Evolutionary conservation across 2,888 invertebrate species (phyloP).

Genomic region (Pedicia rivosa): DNA sequence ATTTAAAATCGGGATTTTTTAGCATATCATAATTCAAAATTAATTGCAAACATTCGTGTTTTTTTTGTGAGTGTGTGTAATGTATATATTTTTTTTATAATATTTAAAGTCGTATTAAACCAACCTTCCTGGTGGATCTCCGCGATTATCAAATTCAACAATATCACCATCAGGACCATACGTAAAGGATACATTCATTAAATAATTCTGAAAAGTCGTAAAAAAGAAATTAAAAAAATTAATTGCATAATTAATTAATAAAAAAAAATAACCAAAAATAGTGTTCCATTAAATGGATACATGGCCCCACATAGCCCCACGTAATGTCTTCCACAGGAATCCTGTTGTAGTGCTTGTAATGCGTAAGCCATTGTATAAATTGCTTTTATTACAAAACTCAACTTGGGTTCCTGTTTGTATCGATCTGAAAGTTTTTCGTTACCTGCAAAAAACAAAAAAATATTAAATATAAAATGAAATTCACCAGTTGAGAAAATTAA

Average conservation of each 20-base stretch:
- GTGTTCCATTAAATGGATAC: constrained; percentile 53
- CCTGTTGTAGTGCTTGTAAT: constrained; percentile 49
- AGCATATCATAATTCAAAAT: no score
- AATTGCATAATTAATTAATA: neutral
- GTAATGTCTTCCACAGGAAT: constrained; percentile 38
- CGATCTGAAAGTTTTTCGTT: constrained; percentile 36
- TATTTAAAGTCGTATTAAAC: constrained; percentile 13
- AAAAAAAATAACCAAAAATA: constrained; percentile 35
- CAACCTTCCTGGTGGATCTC: constrained; percentile 59
- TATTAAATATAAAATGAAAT: no score
- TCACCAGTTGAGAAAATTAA: no score
- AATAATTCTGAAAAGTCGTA: constrained; percentile 35
- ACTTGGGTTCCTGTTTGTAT: constrained; percentile 58
- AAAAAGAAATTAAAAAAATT: neutral
- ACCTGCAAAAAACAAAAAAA: constrained; percentile 27
- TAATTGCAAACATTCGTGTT: no score
- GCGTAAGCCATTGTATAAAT: constrained; percentile 60
- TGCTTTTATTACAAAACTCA: constrained; percentile 64
- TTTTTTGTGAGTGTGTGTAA: no score
- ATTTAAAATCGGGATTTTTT: no score
- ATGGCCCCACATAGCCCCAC: constrained; percentile 44
- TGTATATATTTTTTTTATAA: no score
- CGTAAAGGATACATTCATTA: constrained; percentile 53
- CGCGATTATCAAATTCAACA: constrained; percentile 56
- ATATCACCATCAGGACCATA: constrained; percentile 36